Base-by-base conservation (phyloP, 2,888 invertebrate genomes). In the Drosophila engyochracea region DNA sequence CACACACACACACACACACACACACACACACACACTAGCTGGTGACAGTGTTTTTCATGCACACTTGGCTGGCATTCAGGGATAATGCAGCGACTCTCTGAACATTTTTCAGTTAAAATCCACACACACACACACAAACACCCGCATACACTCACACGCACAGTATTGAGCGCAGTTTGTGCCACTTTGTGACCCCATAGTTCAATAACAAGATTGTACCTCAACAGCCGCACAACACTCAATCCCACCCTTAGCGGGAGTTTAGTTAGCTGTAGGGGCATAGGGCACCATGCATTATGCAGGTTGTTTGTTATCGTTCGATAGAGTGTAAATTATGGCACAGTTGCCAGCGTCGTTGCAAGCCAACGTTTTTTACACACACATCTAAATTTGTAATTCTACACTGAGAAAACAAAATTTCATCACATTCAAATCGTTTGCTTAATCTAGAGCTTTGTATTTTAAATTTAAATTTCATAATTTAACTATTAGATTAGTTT, bases 261-360 rank as follows among this genome's bases (percentile, higher is more conserved):
- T 52, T 49, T 55, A 33, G 53, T 41, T 49, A 39, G 47, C 37
- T 65, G 57, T 37, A 28, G 76, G 39, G 51, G 44, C 59, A 61
- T 55, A 74, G 54, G 62, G 60, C 61, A 66, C 67, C 88, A 89
- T 91, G 79, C 71, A 85, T 85, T 91, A 85, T 85, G 88, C 91
- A 87, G 76, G 79, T 89, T 84, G 85, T 84, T 85, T 85, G 91
- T 91, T 91, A 89, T 87, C 88, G 85, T 85, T 85, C 85, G 85
- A 85, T 91, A 91, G 90, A 85, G 91, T 91, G 91, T 84, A 85
- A 85, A 85, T 89, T 89, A 85, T 85, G 88, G 90, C 88, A 74
- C 60, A 79, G 74, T 74, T 81, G 82, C 74, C 85, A 74, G 71
- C 68, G 37, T n/a, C 28, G 65, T 12, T 55, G 74, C 64, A 28